Evolutionary conservation across 2,113 vertebrate species (phyloP), one percentile per base, ranked within the genome.

Genomic region (Acrocephalus kingi): DNA sequence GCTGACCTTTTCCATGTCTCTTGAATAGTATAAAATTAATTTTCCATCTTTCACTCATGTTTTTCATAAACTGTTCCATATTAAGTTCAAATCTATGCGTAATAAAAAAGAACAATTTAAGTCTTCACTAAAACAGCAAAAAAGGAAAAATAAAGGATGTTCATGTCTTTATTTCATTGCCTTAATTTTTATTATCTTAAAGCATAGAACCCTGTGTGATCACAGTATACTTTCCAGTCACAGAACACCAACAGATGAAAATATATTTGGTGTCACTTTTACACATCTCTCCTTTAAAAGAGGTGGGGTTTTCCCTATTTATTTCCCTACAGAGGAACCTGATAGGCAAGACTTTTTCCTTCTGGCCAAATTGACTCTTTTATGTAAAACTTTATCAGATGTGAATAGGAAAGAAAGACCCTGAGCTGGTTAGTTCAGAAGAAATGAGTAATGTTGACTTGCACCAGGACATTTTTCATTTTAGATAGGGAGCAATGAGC

Each of bases 301-400:
- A 45, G 6, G 7, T 31, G 2, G 3, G 0, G 0, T 2, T 4
- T 19, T 66, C 35, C 31, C 33, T 74, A 14, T 73, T 89, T 71
- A 41, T 71, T 59, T 15, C n/a, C 45, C 22, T 66, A 22, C 19
- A 61, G 25, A 52, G n/a, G 7, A 61, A 83, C 5, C 31, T 61
- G 28, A 61, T 15, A 21, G 12, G 33, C 18, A 75, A 71, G 48
- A 45, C 46, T 84, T 30, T 84, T 86, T 48, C 31, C 25, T 56
- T 13, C 24, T 84, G 55, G 19, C 45, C 35, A 45, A 28, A 56
- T 3, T 27, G 64, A 86, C 25, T 82, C n/a, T 72, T 87, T 48
- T 81, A 43, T 43, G 18, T 66, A 66, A 89, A 89, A 73, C 10
- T 22, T 61, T 35, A 51, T 24, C 55, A 85, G 18, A 30, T 46